Evolutionary conservation across 2,113 vertebrate genomes (phyloP), one percentile per base, ranked within the genome.

Genomic region (Cryptomyrus ogoouensis): DNA sequence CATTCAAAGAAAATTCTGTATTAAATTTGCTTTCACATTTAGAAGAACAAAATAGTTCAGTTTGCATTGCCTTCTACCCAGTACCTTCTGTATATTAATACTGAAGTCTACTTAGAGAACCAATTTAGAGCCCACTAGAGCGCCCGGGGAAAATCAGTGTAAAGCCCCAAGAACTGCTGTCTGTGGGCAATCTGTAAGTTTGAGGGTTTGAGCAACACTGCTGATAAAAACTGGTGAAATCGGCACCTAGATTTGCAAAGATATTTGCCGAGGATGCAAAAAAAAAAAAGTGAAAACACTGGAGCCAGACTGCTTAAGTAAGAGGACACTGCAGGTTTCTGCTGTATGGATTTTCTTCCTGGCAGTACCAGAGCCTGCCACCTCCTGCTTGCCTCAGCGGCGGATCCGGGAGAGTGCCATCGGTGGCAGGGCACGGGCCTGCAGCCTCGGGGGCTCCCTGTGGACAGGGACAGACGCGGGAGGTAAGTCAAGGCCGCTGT

Each of bases 401-500:
- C n/a, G 10, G 88, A 74, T 46, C 44, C 24, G 15, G 24, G 46
- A 52, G 49, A 15, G 49, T 19, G 27, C 49, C n/a, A n/a, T 13
- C 3, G n/a, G 5, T 35, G 17, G 85, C 53, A 31, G 49, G 24
- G 27, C 31, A 39, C 7, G 6, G 6, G 47, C 31, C 85, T 91
- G 91, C 91, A 90, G 58, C 58, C 39, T 27, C 35, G 88, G 87
- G 91, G 91, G 91, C 56, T 93, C 93, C 91, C 92, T 91, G 91
- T 93, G 94, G 94, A 94, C 94, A 93, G 93, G 94, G 94, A 94
- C 95, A 95, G 94, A 95, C 95, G 95, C 94, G 91, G 91, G 93
- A 95, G 94, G 95, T 95, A 95, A 95, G 95, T 95, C 95, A 94
- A 94, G 94, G 94, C 94, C 94, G 94, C 94, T 95, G 94, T 95